Evolutionary conservation across 2,888 invertebrate species (phyloP).

Genomic region (Campoplex nolae): DNA sequence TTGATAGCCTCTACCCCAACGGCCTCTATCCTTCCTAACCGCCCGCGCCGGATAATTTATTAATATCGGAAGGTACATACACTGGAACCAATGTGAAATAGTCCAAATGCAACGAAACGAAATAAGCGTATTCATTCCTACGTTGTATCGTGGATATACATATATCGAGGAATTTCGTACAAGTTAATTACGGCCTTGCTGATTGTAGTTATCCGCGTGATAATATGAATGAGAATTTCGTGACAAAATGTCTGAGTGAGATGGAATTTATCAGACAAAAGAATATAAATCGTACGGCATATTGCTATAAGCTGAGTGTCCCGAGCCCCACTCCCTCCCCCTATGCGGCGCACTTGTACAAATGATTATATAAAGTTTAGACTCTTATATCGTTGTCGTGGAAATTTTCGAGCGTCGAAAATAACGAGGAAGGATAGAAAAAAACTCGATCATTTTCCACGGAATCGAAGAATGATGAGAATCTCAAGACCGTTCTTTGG

Average conservation of each 20-base stretch:
- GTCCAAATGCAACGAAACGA: constrained; percentile 28
- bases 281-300: neutral
- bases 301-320: neutral
- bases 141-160: neutral
- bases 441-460: neutral
- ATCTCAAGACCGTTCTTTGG: neutral
- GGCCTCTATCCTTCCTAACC: constrained; percentile 39
- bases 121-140: constrained; percentile 8
- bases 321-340: neutral
- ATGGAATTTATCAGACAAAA: neutral
- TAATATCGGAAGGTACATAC: constrained; percentile 77
- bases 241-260: neutral
- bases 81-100: constrained; percentile 28
- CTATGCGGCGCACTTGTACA: neutral
- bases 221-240: constrained; percentile 1
- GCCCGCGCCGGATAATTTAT: constrained; percentile 77
- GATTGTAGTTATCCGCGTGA: neutral
- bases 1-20: constrained; percentile 72
- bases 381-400: neutral
- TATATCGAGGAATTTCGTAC: constrained; percentile 30
- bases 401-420: neutral
- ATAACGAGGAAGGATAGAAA: neutral
- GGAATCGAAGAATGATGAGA: neutral
- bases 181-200: neutral
- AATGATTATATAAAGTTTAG: no score